Conservation (phyloP, 1,140 invertebrate genomes). For the Drosophila paulistorum region DNA sequence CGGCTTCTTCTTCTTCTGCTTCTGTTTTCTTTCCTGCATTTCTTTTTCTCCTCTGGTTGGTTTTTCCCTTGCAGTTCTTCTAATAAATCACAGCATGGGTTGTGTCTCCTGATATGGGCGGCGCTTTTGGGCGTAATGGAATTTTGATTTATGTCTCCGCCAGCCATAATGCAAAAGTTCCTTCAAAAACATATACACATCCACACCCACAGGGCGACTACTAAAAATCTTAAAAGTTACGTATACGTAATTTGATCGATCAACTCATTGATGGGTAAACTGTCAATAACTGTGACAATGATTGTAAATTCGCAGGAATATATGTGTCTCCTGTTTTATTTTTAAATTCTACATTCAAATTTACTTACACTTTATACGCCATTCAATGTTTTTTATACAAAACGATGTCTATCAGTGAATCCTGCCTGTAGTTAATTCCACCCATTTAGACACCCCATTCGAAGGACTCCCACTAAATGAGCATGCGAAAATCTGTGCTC, state of each 20-base stretch:
- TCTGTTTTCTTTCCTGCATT: slow-evolving; percentile 48
- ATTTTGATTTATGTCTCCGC: slow-evolving; percentile 81
- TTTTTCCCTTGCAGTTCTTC: slow-evolving; percentile 64
- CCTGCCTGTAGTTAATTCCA: slow-evolving; percentile 21
- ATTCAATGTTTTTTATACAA: background rate
- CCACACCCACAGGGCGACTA: background rate
- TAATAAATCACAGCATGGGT: slow-evolving; percentile 83
- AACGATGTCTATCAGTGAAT: background rate
- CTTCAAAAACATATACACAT: slow-evolving; percentile 48
- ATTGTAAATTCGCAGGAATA: no score
- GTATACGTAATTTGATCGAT: slow-evolving; percentile 13
- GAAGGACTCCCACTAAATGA: slow-evolving; percentile 47
- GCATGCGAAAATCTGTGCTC: slow-evolving; percentile 70
- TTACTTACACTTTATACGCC: background rate
- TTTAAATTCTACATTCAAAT: no score
- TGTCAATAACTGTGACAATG: no score
- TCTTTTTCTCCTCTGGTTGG: slow-evolving; percentile 15
- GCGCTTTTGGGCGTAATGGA: slow-evolving; percentile 82
- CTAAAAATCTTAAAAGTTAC: background rate
- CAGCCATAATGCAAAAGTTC: slow-evolving; percentile 79
- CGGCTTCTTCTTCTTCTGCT: slow-evolving; percentile 60
- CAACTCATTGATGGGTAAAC: background rate
- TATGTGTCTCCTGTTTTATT: no score
- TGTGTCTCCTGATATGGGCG: slow-evolving; percentile 82
- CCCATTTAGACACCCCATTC: slow-evolving; percentile 19